Evolutionary conservation across 2,888 invertebrate genomes (phyloP), one percentile per base, ranked within the genome.

Genomic region (Erebia epiphron): DNA sequence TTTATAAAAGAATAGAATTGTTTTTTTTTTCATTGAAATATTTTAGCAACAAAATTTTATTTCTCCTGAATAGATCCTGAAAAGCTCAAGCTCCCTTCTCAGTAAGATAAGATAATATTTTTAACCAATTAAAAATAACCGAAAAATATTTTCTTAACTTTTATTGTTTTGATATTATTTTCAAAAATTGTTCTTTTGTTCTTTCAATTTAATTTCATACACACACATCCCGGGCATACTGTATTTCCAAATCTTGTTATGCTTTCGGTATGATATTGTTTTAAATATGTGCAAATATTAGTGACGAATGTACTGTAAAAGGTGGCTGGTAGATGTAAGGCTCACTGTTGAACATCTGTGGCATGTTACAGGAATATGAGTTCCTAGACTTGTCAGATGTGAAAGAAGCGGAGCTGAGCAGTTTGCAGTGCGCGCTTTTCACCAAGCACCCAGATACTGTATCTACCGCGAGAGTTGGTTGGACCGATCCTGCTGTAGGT

Each of bases 381-480:
- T 96, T 96, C 94, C 94, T 96, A 91, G 96, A 96, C 94, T 94
- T 96, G 83, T 95, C 94, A 87, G 96, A 95, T 90, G 95, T 96
- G 86, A 95, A 95, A 89, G 95, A 95, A 88, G 94, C 94, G 82
- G 96, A 96, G 86, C 92, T 94, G 80, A 93, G 93, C 85, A 94
- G 94, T 84, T 93, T 96, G 79, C 93, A 95, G 85, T 93, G 94
- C 77, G 95, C 95, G 75, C 90, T 96, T 78, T 94, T 94, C 82
- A 88, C 90, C 79, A 85, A 82, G 77, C 85, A 83, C 73, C 80
- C 85, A 52, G 82, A 83, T 73, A 80, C 77, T 80, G 87, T 85
- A 79, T 87, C 80, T 86, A 84, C 80, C 76, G 78, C 78, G 70
- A 79, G 78, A 74, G 80, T 81, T 78, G 82, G 85, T 80, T 87